Percentiles rank a stretch among this genome's conserved stretches.
These are phyloP conservation scores for Plectrocnemia conspersa DNA, from an alignment of 1,140 invertebrate species.

Conservation along the genomic window DNA sequence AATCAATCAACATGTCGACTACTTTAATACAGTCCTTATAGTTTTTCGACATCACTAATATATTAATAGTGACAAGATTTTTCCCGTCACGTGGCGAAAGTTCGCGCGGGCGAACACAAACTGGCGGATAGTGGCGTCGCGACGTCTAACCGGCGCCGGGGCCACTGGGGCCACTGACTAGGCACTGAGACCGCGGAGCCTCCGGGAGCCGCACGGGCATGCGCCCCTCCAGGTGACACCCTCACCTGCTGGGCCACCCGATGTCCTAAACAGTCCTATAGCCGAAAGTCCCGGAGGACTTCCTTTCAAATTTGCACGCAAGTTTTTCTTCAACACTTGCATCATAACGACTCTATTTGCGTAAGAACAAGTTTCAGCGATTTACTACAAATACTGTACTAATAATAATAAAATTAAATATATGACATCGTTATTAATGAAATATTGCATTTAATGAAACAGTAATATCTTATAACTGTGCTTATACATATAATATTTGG, in stretches of 20 bases:
- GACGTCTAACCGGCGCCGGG: background rate
- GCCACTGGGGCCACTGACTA: background rate
- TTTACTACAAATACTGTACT: background rate
- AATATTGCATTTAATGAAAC: too few relatives aligned
- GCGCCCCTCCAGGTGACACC: constrained; percentile 6
- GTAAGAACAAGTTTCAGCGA: background rate
- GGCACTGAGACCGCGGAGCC: background rate
- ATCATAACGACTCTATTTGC: background rate
- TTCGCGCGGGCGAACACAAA: background rate
- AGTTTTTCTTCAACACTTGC: background rate
- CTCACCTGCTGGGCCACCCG: constrained; percentile 1
- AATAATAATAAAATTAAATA: background rate
- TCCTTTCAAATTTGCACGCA: background rate
- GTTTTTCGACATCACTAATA: background rate
- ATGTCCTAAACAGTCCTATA: background rate
- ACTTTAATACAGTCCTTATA: too few relatives aligned
- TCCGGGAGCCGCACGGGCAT: background rate
- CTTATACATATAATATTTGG: too few relatives aligned
- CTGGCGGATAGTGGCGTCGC: background rate
- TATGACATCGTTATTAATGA: background rate
- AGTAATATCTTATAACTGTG: too few relatives aligned
- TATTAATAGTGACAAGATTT: background rate
- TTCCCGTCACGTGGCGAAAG: background rate
- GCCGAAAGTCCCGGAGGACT: background rate
- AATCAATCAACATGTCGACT: too few relatives aligned